These are phyloP conservation scores for Macropis europaea DNA, from an alignment of 2,888 invertebrate genomes.

Conservation along the genomic window DNA sequence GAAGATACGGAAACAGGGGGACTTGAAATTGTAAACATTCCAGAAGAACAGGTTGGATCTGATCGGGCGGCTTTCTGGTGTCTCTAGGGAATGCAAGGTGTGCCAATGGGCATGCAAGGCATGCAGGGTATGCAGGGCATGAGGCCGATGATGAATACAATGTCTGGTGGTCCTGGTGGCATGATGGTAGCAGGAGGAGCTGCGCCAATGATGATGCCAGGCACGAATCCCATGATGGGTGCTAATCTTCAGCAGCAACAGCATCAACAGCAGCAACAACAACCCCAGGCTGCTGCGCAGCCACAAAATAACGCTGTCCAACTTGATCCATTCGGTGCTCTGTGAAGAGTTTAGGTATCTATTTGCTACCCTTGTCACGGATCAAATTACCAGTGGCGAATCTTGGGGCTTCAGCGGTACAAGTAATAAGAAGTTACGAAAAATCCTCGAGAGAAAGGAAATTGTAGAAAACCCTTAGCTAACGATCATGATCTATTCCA, in stretches of 20 bases:
- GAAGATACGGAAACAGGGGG: constrained; percentile 21
- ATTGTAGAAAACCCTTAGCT: no score
- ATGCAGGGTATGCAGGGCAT: constrained; percentile 73
- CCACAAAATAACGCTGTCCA: constrained; percentile 80
- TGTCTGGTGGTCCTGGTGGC: constrained; percentile 70
- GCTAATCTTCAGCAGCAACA: constrained; percentile 62
- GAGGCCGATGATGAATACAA: constrained; percentile 76
- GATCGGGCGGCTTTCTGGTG: constrained; percentile 54
- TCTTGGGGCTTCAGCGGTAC: background rate
- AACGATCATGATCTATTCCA: no score
- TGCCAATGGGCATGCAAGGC: constrained; percentile 74
- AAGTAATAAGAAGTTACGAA: background rate
- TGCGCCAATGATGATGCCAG: constrained; percentile 72
- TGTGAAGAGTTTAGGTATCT: constrained; percentile 74
- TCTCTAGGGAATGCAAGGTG: constrained; percentile 74
- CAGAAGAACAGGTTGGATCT: constrained; percentile 24
- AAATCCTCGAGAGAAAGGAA: background rate
- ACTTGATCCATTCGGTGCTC: constrained; percentile 82
- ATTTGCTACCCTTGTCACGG: background rate
- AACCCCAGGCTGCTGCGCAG: constrained; percentile 73
- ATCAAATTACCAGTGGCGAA: background rate
- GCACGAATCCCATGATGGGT: constrained; percentile 70
- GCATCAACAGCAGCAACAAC: constrained; percentile 55
- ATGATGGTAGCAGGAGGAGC: constrained; percentile 71
- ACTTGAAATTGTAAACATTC: constrained; percentile 15